These are phyloP conservation scores for Caracal caracal DNA, from an alignment of 2,113 vertebrate genomes.

Conservation along the genomic window DNA sequence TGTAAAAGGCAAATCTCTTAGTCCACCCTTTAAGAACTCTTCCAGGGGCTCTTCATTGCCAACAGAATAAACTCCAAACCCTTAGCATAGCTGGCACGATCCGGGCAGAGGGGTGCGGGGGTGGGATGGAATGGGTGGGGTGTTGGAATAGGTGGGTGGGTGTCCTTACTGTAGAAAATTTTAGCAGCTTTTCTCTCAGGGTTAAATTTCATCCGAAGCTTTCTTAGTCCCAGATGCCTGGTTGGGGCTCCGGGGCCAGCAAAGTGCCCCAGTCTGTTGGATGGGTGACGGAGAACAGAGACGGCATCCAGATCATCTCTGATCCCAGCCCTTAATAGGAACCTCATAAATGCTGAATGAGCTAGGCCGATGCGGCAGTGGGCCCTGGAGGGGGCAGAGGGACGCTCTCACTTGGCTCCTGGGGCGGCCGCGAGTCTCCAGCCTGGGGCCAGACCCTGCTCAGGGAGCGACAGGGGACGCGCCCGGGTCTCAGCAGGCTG, in stretches of 20 bases:
- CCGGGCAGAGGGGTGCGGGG: neutral
- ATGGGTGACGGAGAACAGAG: neutral
- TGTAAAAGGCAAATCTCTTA: neutral
- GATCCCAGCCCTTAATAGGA: neutral
- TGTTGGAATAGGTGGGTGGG: neutral
- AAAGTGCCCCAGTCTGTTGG: neutral
- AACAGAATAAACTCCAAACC: neutral
- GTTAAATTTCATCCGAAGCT: neutral
- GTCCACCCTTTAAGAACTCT: neutral
- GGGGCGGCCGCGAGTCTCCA: neutral
- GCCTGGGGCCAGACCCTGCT: neutral
- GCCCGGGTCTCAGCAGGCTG: neutral
- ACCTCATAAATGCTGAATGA: neutral
- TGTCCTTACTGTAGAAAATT: neutral
- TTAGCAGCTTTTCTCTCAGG: neutral
- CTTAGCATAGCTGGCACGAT: neutral
- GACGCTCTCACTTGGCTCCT: neutral
- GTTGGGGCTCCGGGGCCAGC: too few species aligned
- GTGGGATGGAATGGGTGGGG: neutral
- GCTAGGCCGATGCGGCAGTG: neutral
- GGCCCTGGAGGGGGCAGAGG: too few species aligned
- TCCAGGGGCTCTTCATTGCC: neutral
- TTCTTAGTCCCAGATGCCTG: rapidly evolving
- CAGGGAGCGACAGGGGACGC: neutral
- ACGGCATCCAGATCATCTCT: neutral